Conservation (phyloP, 2,797 vertebrate species). For the Lutjanus campechanus region DNA sequence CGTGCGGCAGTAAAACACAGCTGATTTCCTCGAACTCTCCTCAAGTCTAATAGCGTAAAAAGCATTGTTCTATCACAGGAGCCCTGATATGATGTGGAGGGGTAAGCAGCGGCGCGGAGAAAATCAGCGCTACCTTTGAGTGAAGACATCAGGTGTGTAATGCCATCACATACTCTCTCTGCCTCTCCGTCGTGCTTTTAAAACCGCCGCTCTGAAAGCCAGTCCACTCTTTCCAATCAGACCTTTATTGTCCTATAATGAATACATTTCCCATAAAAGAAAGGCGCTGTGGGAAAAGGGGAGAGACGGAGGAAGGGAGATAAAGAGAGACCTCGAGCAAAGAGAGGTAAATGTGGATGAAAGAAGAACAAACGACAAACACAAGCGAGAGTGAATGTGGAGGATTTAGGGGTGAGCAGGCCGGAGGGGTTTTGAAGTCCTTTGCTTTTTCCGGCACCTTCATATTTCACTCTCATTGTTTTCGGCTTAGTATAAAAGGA, state of each 20-base stretch:
- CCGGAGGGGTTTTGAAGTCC: slow-evolving; percentile 14
- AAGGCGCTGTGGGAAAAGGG: slow-evolving; percentile 34
- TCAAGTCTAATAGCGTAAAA: slow-evolving; percentile 46
- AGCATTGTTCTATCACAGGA: slow-evolving; percentile 56
- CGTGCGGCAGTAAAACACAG: slow-evolving; percentile 28
- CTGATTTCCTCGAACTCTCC: slow-evolving; percentile 46
- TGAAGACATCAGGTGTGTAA: slow-evolving; percentile 70
- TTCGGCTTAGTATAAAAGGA: slow-evolving; percentile 52
- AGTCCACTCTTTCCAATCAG: slow-evolving; percentile 64
- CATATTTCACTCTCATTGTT: slow-evolving; percentile 67
- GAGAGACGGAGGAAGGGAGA: slow-evolving; percentile 10
- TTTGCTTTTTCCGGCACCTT: slow-evolving; percentile 42
- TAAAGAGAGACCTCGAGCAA: slow-evolving; percentile 28
- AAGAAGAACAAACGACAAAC: slow-evolving; percentile 50
- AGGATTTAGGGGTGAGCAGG: slow-evolving; percentile 25
- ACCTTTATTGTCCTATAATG: slow-evolving; percentile 69
- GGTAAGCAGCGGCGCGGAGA: slow-evolving; percentile 32
- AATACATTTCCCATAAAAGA: slow-evolving; percentile 70
- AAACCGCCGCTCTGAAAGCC: slow-evolving; percentile 35
- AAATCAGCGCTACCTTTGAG: slow-evolving; percentile 60
- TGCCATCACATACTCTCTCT: slow-evolving; percentile 40
- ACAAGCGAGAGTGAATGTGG: slow-evolving; percentile 1
- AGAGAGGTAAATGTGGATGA: slow-evolving; percentile 54
- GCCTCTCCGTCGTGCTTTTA: slow-evolving; percentile 32
- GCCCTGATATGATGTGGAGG: slow-evolving; percentile 40